Base-by-base conservation (phyloP, 2,113 vertebrate species). In the Dryoscopus gambensis region DNA sequence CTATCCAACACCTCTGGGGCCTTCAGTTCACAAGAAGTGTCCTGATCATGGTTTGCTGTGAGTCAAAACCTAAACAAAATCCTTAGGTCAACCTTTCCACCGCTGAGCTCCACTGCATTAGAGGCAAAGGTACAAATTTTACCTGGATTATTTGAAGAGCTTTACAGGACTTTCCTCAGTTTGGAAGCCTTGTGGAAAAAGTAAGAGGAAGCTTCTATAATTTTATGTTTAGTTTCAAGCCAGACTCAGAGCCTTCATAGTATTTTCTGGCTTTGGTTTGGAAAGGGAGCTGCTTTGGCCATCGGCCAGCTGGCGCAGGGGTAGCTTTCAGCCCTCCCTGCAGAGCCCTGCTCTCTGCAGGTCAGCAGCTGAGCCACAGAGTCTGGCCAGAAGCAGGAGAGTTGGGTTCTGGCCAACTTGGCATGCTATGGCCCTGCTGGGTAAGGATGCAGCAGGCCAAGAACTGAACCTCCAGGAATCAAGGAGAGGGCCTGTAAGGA, bases 41-140 rank as follows among this genome's bases (percentile, higher is more conserved):
- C 39, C 57, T 84, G 9, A n/a, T 16, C 50, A 46, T 53, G 9
- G 13, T 73, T 77, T 89, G 35, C 35, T 86, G 13, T 7, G 4
- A 86, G 27, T 60, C 18, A 20, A 92, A 90, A 85, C 47, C 25
- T 64, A 40, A 94, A 44, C 15, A 30, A 85, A 93, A 70, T 47
- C 13, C 42, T 33, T 7, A 63, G 6, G 16, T 82, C 76, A 87
- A 55, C n/a, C 17, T 91, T 69, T 76, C 31, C 7, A 37, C 33
- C 0, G 0, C 11, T 78, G 19, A 87, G 25, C 55, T 84, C 44
- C 1, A 9, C 35, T 53, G 11, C 2, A 1, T n/a, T 55, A 52
- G 22, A 81, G 40, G 20, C 15, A 64, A 75, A 63, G 1, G 13
- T 31, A 44, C 28, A 74, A 6, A 59, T 56, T 71, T 78, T 65